Conservation (phyloP, 2,113 vertebrate species). For the Vidua chalybeata region DNA sequence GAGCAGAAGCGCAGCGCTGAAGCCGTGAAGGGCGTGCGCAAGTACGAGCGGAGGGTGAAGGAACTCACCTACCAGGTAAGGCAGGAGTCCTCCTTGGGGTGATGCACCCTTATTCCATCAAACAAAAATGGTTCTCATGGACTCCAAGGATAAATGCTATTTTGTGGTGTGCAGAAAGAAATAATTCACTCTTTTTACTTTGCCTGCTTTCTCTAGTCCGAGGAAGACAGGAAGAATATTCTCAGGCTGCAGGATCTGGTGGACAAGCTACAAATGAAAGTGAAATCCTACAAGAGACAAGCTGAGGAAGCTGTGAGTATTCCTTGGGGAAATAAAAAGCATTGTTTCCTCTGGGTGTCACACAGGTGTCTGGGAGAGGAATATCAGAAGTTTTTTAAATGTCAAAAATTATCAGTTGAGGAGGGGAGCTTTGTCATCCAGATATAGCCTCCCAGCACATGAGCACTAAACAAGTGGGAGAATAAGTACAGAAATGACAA, state of each 20-base stretch:
- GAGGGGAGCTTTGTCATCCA: neutral
- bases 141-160: neutral
- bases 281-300: slow-evolving; percentile 32
- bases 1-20: slow-evolving; percentile 82
- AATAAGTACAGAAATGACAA: neutral
- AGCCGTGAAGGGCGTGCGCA: slow-evolving; percentile 77
- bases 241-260: slow-evolving; percentile 13
- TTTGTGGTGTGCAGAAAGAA: neutral
- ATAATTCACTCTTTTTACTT: accelerated
- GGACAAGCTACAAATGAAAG: slow-evolving; percentile 13
- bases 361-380: neutral
- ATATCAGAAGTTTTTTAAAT: neutral
- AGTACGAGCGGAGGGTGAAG: slow-evolving; percentile 81
- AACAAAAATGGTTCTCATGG: neutral
- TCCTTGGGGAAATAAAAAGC: neutral
- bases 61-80: slow-evolving; percentile 80
- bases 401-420: neutral
- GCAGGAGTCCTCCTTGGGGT: neutral
- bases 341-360: neutral
- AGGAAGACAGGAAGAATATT: neutral
- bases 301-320: slow-evolving; percentile 19
- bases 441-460: too few relatives aligned
- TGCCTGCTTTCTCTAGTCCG: neutral
- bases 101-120: neutral
- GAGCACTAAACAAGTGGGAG: neutral